Conservation (phyloP, 92 coral and sea anemone species). For the Palythoa caribaeorum region DNA sequence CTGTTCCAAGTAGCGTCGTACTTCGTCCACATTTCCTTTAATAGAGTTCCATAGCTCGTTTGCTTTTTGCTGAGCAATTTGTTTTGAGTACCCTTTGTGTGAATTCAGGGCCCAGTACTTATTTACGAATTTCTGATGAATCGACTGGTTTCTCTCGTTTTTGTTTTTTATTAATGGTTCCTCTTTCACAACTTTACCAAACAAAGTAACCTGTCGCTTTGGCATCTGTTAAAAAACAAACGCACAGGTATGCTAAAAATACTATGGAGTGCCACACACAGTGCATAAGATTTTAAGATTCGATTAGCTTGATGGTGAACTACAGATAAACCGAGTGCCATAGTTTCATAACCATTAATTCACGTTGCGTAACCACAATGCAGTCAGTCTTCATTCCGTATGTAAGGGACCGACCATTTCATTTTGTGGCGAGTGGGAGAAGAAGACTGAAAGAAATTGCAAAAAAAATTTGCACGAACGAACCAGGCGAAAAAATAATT, state of each 20-base stretch:
- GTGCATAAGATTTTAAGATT: background rate
- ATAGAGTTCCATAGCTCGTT: background rate
- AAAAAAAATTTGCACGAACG: no score
- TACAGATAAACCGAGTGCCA: background rate
- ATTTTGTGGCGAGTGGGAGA: background rate
- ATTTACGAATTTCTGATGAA: constrained; percentile 5
- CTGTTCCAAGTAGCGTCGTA: background rate
- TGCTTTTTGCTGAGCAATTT: constrained; percentile 9
- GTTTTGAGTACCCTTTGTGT: constrained; percentile 10
- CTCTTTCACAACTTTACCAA: background rate
- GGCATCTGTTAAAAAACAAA: background rate
- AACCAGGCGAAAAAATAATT: no score
- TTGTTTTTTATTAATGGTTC: background rate
- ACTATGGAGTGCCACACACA: background rate
- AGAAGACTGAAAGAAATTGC: background rate
- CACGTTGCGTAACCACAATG: background rate
- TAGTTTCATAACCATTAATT: background rate
- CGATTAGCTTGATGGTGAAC: no score
- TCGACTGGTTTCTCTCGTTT: background rate
- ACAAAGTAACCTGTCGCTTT: background rate
- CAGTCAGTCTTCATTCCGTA: background rate
- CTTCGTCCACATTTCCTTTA: constrained; percentile 8
- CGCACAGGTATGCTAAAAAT: background rate
- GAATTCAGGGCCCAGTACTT: constrained; percentile 6
- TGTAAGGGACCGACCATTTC: background rate